Percentiles rank a stretch among this genome's conserved stretches.
These are phyloP conservation scores for Henricia sp. DNA, from an alignment of 53 echinoderm and acorn worm genomes.

Conservation along the genomic window DNA sequence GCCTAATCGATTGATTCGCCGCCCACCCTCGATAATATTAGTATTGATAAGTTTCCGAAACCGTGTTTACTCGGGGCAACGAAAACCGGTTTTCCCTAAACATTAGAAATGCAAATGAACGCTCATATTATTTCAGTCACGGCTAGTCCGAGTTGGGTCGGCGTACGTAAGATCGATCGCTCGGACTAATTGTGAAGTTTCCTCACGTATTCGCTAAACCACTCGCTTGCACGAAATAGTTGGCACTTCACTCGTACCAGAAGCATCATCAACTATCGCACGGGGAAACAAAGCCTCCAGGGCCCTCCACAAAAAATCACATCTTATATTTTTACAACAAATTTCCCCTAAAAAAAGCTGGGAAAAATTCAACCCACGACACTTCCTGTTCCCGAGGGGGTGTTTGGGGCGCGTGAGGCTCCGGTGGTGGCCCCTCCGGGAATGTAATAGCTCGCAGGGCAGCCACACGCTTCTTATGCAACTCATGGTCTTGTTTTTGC, in stretches of 20 bases:
- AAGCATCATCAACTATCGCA: slow-evolving; percentile 17
- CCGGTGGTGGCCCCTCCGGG: slow-evolving; percentile 35
- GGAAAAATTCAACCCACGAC: slow-evolving; percentile 49
- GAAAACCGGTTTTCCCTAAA: slow-evolving; percentile 14
- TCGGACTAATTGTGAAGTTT: slow-evolving; percentile 42
- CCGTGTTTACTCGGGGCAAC: slow-evolving; percentile 25
- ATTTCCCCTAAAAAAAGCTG: slow-evolving; percentile 11
- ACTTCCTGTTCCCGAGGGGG: slow-evolving; percentile 50
- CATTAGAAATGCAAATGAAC: slow-evolving; percentile 48
- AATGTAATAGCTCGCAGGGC: slow-evolving; percentile 44
- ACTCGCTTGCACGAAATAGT: slow-evolving; percentile 41
- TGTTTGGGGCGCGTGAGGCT: slow-evolving; percentile 12
- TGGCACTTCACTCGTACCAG: slow-evolving; percentile 20
- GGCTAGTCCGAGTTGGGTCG: slow-evolving; percentile 1
- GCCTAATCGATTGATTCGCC: slow-evolving; percentile 1
- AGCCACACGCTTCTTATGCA: slow-evolving; percentile 50
- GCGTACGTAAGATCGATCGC: slow-evolving; percentile 29
- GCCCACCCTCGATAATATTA: slow-evolving; percentile 21
- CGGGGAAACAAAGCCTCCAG: slow-evolving; percentile 1
- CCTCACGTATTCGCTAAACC: slow-evolving; percentile 34
- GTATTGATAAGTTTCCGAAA: slow-evolving; percentile 36
- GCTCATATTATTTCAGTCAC: slow-evolving; percentile 62
- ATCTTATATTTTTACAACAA: slow-evolving; percentile 36
- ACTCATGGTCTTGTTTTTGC: slow-evolving; percentile 45
- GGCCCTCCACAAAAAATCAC: slow-evolving; percentile 10